A percentile compares a stretch with the other conserved stretches of the same genome.
Evolutionary conservation across 2,797 vertebrate genomes (phyloP).

Genomic region (Gambelia wislizenii): DNA sequence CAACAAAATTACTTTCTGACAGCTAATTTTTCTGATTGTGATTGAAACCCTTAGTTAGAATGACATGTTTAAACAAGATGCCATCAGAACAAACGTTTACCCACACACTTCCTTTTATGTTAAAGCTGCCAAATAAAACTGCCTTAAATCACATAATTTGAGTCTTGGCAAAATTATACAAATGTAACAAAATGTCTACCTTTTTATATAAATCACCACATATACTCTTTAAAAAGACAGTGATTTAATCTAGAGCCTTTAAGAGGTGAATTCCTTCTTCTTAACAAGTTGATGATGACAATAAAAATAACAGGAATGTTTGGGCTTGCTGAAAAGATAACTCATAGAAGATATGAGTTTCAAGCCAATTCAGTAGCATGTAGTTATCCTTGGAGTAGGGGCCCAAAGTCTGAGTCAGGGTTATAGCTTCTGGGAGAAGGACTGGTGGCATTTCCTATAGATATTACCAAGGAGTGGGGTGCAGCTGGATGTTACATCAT

Average conservation of each 20-base stretch:
- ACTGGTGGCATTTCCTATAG: neutral
- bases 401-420: neutral
- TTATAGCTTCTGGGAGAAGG: neutral
- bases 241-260: slow-evolving; percentile 70
- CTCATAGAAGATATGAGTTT: neutral
- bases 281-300: slow-evolving; percentile 55
- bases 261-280: slow-evolving; percentile 63
- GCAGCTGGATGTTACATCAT: neutral
- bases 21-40: slow-evolving; percentile 61
- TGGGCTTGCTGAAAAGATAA: slow-evolving; percentile 29
- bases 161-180: slow-evolving; percentile 64
- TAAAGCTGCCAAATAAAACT: slow-evolving; percentile 64
- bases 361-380: neutral
- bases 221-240: slow-evolving; percentile 65
- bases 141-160: slow-evolving; percentile 54
- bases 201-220: slow-evolving; percentile 57
- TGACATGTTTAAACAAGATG: slow-evolving; percentile 59
- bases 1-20: slow-evolving; percentile 50
- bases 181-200: slow-evolving; percentile 51
- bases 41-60: slow-evolving; percentile 60
- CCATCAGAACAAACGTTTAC: slow-evolving; percentile 63
- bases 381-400: neutral
- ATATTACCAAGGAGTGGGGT: neutral
- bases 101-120: slow-evolving; percentile 70
- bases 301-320: slow-evolving; percentile 50